These are phyloP conservation scores for Drosophila prolongata DNA, from an alignment of 2,888 invertebrate species.

Conservation along the genomic window DNA sequence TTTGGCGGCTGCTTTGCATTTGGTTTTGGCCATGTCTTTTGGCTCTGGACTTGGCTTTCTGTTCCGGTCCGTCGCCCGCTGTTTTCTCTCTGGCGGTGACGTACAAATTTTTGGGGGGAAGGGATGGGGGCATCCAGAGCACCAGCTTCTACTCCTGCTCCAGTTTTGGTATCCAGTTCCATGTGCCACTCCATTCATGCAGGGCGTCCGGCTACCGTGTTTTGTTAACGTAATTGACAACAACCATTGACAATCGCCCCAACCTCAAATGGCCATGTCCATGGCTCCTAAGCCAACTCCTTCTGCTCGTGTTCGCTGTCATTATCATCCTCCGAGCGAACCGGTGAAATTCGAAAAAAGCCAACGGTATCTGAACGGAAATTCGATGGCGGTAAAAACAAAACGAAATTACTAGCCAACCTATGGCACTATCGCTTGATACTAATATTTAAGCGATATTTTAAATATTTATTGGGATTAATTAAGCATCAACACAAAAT, in stretches of 20 bases:
- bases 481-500: too few relatives aligned
- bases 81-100: constrained; percentile 27
- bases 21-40: constrained; percentile 40
- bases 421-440: constrained; percentile 9
- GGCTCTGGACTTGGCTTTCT: constrained; percentile 11
- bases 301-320: constrained; percentile 51
- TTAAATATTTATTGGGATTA: too few relatives aligned
- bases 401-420: neutral
- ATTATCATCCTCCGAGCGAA: constrained; percentile 63
- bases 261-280: constrained; percentile 55
- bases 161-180: constrained; percentile 44
- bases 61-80: constrained; percentile 42
- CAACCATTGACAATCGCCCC: constrained; percentile 73
- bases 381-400: constrained; percentile 14
- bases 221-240: constrained; percentile 77
- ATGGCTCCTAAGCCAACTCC: constrained; percentile 19
- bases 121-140: neutral
- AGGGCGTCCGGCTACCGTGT: constrained; percentile 57
- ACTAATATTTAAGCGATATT: neutral
- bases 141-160: constrained; percentile 51
- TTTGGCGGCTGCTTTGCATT: constrained; percentile 50
- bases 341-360: constrained; percentile 16
- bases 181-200: constrained; percentile 42
- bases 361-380: constrained; percentile 10
- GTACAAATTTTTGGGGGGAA: constrained; percentile 39